A percentile compares a stretch with the other conserved stretches of the same genome.
Evolutionary conservation across 1,140 invertebrate species (phyloP).

Genomic region (Hylyphantes graminicola): DNA sequence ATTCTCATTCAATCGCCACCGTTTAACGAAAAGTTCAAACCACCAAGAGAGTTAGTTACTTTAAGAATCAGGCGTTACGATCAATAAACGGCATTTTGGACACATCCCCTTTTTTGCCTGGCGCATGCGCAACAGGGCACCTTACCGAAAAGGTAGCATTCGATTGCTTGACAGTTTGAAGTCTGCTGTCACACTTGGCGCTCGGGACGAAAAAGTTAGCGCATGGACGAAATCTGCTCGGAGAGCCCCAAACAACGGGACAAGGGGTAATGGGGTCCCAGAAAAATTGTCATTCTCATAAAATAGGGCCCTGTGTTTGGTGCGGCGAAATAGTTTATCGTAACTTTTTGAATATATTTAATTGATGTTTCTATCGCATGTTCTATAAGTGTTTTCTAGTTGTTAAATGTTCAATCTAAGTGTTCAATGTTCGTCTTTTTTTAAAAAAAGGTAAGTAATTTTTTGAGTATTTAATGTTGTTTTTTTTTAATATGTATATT

Average conservation of each 20-base stretch:
- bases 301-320: no score
- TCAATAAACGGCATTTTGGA: neutral
- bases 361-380: no score
- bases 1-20: neutral
- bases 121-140: conserved; percentile 7
- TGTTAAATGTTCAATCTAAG: no score
- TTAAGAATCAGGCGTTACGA: neutral
- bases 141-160: conserved; percentile 38
- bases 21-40: neutral
- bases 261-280: conserved; percentile 10
- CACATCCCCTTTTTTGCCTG: neutral
- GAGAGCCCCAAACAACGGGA: neutral
- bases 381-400: no score
- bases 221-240: neutral
- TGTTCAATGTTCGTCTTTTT: no score
- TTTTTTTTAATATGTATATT: no score
- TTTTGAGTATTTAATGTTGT: no score
- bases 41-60: neutral
- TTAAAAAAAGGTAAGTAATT: no score
- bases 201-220: conserved; percentile 35
- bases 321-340: no score
- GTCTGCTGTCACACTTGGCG: conserved; percentile 35
- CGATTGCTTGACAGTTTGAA: conserved; percentile 45
- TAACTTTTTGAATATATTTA: no score
- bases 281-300: neutral